Conservation (phyloP, 1,140 invertebrate species). For the Oryctes rhinoceros region DNA sequence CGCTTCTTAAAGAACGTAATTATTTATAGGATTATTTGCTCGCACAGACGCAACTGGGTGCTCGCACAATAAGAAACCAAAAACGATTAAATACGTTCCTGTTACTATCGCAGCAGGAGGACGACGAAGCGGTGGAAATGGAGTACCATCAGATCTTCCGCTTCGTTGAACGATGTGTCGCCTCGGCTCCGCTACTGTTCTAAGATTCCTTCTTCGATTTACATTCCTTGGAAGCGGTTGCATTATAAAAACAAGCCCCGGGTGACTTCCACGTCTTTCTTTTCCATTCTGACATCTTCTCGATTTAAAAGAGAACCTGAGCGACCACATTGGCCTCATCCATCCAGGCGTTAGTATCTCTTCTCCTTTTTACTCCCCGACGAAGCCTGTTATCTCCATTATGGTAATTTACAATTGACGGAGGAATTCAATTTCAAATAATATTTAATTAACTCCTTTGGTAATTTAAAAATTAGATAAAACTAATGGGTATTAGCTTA, state of each 20-base stretch:
- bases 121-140: constrained; percentile 44
- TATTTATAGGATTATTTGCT: neutral
- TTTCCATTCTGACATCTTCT: constrained; percentile 43
- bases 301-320: constrained; percentile 24
- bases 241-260: constrained; percentile 55
- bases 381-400: constrained; percentile 32
- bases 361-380: constrained; percentile 13
- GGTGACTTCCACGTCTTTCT: constrained; percentile 46
- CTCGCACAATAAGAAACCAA: neutral
- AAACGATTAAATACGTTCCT: constrained; percentile 29
- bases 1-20: neutral
- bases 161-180: constrained; percentile 54
- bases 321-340: neutral
- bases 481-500: constrained; percentile 37
- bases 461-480: constrained; percentile 34
- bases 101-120: constrained; percentile 19
- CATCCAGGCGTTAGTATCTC: constrained; percentile 8
- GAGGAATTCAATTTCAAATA: constrained; percentile 31
- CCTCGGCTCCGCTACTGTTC: constrained; percentile 58
- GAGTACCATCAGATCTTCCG: constrained; percentile 55
- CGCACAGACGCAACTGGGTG: neutral
- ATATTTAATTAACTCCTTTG: constrained; percentile 28
- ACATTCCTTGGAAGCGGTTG: constrained; percentile 57
- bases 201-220: constrained; percentile 56
- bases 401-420: constrained; percentile 36